These are phyloP conservation scores for Sebastes miniatus DNA, from an alignment of 2,797 vertebrate species.

Conservation along the genomic window DNA sequence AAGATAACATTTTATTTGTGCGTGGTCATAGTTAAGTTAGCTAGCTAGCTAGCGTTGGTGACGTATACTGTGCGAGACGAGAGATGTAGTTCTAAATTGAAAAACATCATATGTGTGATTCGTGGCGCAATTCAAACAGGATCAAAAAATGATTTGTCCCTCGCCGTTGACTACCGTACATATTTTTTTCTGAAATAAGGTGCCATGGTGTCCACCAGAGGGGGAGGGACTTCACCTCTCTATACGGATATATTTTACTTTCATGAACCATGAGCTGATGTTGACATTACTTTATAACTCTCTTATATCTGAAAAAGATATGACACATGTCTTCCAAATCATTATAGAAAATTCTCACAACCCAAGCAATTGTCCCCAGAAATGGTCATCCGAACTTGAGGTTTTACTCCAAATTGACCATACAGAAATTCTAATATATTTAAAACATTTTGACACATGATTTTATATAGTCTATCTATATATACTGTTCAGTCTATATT, in stretches of 20 bases:
- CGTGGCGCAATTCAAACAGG: accelerated
- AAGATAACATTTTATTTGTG: no score
- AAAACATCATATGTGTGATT: no score
- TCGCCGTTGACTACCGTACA: no score
- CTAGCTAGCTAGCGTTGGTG: no score
- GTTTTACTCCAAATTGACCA: not conserved
- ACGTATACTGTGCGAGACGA: no score
- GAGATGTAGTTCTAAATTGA: no score
- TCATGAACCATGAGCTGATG: not conserved
- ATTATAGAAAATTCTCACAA: not conserved
- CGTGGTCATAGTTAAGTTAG: no score
- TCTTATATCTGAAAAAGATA: not conserved
- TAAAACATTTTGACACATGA: not conserved
- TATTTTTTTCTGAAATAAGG: no score
- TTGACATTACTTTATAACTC: not conserved
- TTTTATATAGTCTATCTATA: not conserved
- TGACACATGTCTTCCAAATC: not conserved
- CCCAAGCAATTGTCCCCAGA: not conserved
- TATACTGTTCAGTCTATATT: not conserved
- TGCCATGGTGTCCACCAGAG: no score
- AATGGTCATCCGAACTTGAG: not conserved
- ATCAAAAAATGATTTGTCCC: no score
- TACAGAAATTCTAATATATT: not conserved
- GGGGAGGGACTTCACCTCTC: no score
- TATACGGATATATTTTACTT: not conserved